Percentiles rank a stretch among this genome's conserved stretches.
Evolutionary conservation across 2,888 invertebrate genomes (phyloP).

Genomic region (Scaptomyza parva): DNA sequence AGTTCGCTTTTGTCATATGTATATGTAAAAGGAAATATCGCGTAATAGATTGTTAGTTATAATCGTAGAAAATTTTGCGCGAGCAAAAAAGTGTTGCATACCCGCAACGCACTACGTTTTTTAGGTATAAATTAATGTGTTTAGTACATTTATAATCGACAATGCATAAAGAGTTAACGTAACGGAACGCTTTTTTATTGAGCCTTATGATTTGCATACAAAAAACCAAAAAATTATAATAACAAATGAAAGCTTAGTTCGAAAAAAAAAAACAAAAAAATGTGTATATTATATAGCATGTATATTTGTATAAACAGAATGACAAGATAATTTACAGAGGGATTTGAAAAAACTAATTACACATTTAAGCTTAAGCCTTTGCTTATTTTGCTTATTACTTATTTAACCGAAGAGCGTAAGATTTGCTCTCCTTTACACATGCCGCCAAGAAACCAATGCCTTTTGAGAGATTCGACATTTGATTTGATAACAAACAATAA

Average conservation of each 20-base stretch:
- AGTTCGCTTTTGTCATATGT: slow-evolving; percentile 23
- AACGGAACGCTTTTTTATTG: slow-evolving; percentile 7
- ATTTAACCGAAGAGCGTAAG: slow-evolving; percentile 10
- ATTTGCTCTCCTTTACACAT: slow-evolving; percentile 85
- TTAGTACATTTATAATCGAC: slow-evolving; percentile 18
- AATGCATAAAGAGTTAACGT: slow-evolving; percentile 24
- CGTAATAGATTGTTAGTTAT: not conserved
- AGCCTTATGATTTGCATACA: slow-evolving; percentile 35
- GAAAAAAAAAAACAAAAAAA: not conserved
- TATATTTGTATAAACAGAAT: slow-evolving; percentile 19
- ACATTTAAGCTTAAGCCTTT: slow-evolving; percentile 41
- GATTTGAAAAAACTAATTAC: slow-evolving; percentile 67
- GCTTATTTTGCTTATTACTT: too few species aligned
- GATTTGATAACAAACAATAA: slow-evolving; percentile 42
- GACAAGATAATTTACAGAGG: slow-evolving; percentile 82
- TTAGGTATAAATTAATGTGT: not conserved
- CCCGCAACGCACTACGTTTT: slow-evolving; percentile 36
- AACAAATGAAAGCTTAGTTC: slow-evolving; percentile 48
- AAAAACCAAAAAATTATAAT: slow-evolving; percentile 36
- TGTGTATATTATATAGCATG: slow-evolving; percentile 25
- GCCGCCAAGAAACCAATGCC: slow-evolving; percentile 92
- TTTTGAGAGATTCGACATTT: slow-evolving; percentile 82
- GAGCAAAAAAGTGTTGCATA: slow-evolving; percentile 43
- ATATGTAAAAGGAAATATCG: slow-evolving; percentile 26
- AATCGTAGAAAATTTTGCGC: slow-evolving; percentile 4